These are phyloP conservation scores for Drosophila gaucha DNA, from an alignment of 2,888 invertebrate genomes.

Conservation along the genomic window DNA sequence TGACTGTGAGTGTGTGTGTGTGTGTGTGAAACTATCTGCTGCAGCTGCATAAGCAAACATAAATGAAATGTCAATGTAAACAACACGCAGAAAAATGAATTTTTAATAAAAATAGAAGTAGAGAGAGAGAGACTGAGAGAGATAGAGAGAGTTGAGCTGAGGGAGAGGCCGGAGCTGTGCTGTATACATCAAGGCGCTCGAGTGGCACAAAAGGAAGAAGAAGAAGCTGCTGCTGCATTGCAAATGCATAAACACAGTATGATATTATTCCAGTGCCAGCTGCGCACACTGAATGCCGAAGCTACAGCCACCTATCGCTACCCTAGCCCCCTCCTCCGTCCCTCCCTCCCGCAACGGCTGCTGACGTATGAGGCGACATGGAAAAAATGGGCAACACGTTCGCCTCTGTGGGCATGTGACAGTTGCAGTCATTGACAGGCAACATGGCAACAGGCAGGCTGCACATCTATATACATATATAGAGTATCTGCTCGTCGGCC, in stretches of 20 bases:
- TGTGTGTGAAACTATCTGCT: constrained; percentile 46
- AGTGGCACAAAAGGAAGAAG: constrained; percentile 29
- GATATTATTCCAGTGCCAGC: constrained; percentile 77
- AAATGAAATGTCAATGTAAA: constrained; percentile 71
- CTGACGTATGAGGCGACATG: constrained; percentile 1
- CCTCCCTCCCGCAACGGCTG: background rate
- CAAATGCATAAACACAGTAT: constrained; percentile 78
- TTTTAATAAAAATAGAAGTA: constrained; percentile 48
- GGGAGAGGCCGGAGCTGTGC: constrained; percentile 3
- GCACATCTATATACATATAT: too few relatives aligned
- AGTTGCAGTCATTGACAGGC: constrained; percentile 50
- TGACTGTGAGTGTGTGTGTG: constrained; percentile 37
- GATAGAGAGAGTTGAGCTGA: background rate
- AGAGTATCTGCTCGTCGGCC: constrained; percentile 42
- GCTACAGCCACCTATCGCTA: constrained; percentile 9
- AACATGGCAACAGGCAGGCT: background rate
- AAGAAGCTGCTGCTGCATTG: constrained; percentile 51
- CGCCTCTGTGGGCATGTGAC: constrained; percentile 44
- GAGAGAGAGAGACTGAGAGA: background rate
- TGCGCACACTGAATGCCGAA: constrained; percentile 63
- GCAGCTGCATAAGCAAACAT: constrained; percentile 62
- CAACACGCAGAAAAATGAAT: constrained; percentile 71
- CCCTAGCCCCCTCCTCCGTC: background rate
- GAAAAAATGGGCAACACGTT: constrained; percentile 30
- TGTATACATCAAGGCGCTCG: constrained; percentile 67